These are phyloP conservation scores for Coracias cyanogaster DNA, from an alignment of 2,797 vertebrate species.

Conservation along the genomic window DNA sequence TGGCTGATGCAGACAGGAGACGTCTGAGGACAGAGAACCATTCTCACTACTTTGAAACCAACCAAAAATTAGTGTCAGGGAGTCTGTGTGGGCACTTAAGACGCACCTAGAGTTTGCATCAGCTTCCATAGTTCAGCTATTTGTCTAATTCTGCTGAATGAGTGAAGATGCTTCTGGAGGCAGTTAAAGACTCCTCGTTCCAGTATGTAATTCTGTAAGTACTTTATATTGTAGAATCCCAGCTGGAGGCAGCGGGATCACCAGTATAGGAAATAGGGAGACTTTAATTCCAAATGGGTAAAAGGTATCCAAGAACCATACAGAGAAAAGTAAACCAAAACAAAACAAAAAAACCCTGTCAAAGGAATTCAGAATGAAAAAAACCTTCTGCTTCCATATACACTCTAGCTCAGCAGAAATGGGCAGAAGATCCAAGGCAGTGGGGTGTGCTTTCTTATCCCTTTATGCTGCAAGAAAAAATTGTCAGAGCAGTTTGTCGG, in stretches of 20 bases:
- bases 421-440: not conserved
- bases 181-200: not conserved
- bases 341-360: not conserved
- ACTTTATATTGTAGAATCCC: slow-evolving; percentile 4
- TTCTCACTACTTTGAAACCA: not conserved
- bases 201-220: not conserved
- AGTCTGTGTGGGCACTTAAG: not conserved
- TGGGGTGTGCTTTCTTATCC: not conserved
- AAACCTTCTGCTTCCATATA: slow-evolving; percentile 18
- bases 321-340: not conserved
- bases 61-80: not conserved
- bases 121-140: not conserved
- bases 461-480: not conserved
- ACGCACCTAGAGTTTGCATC: not conserved
- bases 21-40: not conserved
- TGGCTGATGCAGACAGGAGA: not conserved
- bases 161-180: not conserved
- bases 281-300: slow-evolving; percentile 56
- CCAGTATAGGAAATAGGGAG: not conserved
- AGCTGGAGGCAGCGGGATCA: slow-evolving; percentile 30
- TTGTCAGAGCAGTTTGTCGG: not conserved
- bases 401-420: not conserved
- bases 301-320: slow-evolving; percentile 42
- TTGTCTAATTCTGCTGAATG: not conserved
- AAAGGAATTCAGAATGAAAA: slow-evolving; percentile 37